phyloP scores from a whole-genome alignment of 2,113 vertebrate genomes.

The Chaetops frenatus region DNA sequence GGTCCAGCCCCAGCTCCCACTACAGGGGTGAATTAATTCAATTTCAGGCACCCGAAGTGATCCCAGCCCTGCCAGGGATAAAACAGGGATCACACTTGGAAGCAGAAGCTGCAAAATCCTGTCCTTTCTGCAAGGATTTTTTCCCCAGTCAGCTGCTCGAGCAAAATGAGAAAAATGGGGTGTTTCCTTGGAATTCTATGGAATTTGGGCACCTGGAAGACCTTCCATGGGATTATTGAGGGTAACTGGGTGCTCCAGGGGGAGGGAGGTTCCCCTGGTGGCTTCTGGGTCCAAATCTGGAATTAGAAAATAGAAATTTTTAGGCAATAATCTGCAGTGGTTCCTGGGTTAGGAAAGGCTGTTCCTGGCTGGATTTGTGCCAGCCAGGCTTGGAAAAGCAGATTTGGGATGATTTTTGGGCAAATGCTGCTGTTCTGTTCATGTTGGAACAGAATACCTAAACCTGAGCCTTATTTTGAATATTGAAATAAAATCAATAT shows the following conservation, averaged over 20 bases:
- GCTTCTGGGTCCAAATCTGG: no score
- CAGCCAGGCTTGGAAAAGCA: background rate
- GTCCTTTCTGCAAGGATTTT: background rate
- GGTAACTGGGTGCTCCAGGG: background rate
- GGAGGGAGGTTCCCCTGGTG: background rate
- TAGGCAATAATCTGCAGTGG: background rate
- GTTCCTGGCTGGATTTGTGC: background rate
- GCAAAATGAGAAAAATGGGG: background rate
- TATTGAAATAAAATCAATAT: background rate
- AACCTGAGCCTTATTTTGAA: fast-evolving
- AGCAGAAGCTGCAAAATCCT: background rate
- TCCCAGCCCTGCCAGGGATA: background rate
- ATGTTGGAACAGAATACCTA: fast-evolving
- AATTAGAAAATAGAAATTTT: fast-evolving
- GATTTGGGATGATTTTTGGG: background rate
- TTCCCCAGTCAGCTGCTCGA: background rate
- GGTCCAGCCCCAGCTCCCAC: background rate
- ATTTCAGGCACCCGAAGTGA: no score
- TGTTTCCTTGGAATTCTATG: background rate
- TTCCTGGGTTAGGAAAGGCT: background rate
- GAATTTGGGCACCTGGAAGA: background rate
- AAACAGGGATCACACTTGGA: background rate
- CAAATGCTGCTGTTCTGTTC: no score
- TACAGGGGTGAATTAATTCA: background rate
- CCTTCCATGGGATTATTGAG: no score